Percentiles rank a stretch among this genome's conserved stretches.
Conservation (phyloP, 2,113 vertebrate species). For the Ursus arctos region DNA sequence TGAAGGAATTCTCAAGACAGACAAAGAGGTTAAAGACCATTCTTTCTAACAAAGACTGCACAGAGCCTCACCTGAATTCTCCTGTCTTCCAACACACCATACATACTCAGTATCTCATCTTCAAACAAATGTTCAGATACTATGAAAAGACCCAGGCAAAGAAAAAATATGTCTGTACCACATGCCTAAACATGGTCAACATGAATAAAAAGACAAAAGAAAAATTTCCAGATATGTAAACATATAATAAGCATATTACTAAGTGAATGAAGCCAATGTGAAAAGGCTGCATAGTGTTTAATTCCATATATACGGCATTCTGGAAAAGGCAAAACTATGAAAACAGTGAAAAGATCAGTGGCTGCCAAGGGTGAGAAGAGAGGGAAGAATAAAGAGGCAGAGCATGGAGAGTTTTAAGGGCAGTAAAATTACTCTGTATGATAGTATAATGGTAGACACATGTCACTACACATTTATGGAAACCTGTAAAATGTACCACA, state of each 20-base stretch:
- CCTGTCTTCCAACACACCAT: not conserved
- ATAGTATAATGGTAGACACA: not conserved
- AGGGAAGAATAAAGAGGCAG: not conserved
- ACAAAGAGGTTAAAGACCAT: not conserved
- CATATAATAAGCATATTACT: not conserved
- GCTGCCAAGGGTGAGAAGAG: not conserved
- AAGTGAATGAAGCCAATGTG: not conserved
- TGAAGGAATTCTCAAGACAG: not conserved
- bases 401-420: not conserved
- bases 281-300: not conserved
- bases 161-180: not conserved
- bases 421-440: not conserved
- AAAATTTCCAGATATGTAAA: not conserved
- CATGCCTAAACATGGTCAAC: not conserved
- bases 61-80: not conserved
- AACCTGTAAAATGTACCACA: not conserved
- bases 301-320: not conserved
- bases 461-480: not conserved
- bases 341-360: not conserved
- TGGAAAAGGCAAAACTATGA: not conserved
- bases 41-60: not conserved
- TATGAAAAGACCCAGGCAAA: constrained; percentile 9
- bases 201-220: not conserved
- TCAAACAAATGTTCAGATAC: not conserved
- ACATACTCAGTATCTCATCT: not conserved